A percentile compares a stretch with the other conserved stretches of the same genome.
Conservation (phyloP, 2,797 vertebrate genomes). For the Erethizon dorsatum region DNA sequence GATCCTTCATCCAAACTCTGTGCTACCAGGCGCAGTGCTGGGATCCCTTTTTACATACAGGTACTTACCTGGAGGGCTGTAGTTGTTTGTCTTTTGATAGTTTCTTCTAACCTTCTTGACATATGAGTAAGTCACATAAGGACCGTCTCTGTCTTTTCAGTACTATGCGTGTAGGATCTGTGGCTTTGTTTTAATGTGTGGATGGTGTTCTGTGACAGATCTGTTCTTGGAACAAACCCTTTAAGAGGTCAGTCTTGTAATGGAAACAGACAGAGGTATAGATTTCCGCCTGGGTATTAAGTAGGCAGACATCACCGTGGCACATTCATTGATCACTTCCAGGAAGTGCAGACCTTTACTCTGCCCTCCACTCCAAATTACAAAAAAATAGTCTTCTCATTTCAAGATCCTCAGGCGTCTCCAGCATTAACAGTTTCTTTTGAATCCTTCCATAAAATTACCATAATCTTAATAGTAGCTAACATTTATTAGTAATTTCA, state of each 20-base stretch:
- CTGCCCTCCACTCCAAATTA: neutral
- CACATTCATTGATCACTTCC: constrained; percentile 23
- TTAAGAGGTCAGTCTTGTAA: constrained; percentile 57
- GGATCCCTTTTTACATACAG: constrained; percentile 99
- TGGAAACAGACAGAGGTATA: constrained; percentile 31
- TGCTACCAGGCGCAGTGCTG: constrained; percentile 97
- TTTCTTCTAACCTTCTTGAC: neutral
- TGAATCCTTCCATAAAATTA: constrained; percentile 33
- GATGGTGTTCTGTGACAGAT: constrained; percentile 52
- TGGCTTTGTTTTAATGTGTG: constrained; percentile 62
- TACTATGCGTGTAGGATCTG: neutral
- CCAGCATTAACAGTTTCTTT: constrained; percentile 25
- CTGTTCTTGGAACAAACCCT: constrained; percentile 69
- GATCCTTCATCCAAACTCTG: constrained; percentile 96
- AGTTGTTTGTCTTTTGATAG: neutral
- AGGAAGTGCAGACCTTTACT: constrained; percentile 5
- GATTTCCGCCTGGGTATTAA: constrained; percentile 25
- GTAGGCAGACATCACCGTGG: neutral
- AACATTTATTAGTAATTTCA: constrained; percentile 36
- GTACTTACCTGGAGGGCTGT: constrained; percentile 81
- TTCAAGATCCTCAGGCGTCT: constrained; percentile 35
- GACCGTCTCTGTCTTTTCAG: constrained; percentile 27
- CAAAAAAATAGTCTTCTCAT: constrained; percentile 24
- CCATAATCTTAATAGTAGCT: constrained; percentile 34
- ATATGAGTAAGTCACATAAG: neutral